phyloP scores from a whole-genome alignment of 2,888 invertebrate species.

The Troides oblongomaculatus region DNA sequence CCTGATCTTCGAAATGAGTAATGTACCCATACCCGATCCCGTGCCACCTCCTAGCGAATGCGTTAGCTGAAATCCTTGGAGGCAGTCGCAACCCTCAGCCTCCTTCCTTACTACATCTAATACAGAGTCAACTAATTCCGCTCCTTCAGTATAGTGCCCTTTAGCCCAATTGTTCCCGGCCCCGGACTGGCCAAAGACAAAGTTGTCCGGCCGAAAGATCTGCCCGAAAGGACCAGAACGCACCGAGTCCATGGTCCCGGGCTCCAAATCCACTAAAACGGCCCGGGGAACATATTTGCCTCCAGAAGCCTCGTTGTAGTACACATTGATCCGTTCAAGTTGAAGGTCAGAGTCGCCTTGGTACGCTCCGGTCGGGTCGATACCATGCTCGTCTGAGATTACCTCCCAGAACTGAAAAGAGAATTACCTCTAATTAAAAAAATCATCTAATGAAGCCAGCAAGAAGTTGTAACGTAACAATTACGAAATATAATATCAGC shows the following conservation, averaged over 20 bases:
- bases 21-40: constrained; percentile 87
- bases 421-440: too few relatives aligned
- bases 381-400: constrained; percentile 67
- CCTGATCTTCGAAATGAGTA: constrained; percentile 84
- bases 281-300: constrained; percentile 67
- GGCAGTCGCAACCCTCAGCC: constrained; percentile 85
- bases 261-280: constrained; percentile 67
- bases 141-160: constrained; percentile 86
- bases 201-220: constrained; percentile 87
- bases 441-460: too few relatives aligned
- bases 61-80: constrained; percentile 82
- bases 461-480: too few relatives aligned
- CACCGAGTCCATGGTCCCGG: constrained; percentile 83
- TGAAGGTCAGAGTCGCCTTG: constrained; percentile 86
- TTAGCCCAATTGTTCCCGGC: constrained; percentile 82
- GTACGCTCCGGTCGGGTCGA: constrained; percentile 70
- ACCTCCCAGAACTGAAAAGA: constrained; percentile 69
- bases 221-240: constrained; percentile 84
- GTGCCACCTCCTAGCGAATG: constrained; percentile 88
- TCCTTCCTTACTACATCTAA: constrained; percentile 80
- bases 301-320: constrained; percentile 85
- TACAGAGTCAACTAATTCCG: constrained; percentile 81
- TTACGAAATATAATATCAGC: too few relatives aligned
- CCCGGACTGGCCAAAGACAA: constrained; percentile 82
- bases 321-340: constrained; percentile 87